These are phyloP conservation scores for Numida meleagris DNA, from an alignment of 2,113 vertebrate species.

Conservation along the genomic window DNA sequence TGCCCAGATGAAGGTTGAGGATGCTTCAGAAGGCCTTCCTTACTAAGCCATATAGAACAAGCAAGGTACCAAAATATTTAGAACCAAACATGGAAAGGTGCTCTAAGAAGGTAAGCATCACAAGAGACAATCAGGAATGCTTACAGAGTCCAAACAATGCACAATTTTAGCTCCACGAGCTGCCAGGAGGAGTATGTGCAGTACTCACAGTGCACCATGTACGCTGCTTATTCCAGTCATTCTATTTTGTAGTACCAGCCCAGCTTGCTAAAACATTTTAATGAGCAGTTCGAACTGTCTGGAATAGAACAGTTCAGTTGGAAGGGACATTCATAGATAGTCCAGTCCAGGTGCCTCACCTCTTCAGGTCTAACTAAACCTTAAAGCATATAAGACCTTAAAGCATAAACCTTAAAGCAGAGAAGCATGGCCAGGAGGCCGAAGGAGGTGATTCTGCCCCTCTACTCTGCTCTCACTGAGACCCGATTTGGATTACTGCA, in stretches of 20 bases:
- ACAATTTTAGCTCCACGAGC: not conserved
- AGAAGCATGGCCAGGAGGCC: too few species aligned
- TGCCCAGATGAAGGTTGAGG: not conserved
- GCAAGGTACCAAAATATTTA: not conserved
- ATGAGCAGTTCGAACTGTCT: not conserved
- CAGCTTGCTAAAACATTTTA: not conserved
- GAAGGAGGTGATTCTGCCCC: too few species aligned
- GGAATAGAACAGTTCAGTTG: not conserved
- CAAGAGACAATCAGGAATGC: not conserved
- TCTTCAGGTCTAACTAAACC: not conserved
- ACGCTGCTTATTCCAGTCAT: not conserved
- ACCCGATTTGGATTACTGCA: too few species aligned
- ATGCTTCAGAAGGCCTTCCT: not conserved
- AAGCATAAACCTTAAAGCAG: too few species aligned
- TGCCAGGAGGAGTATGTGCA: fast-evolving
- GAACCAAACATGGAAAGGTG: fast-evolving
- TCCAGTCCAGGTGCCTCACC: not conserved
- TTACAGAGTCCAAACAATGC: fast-evolving
- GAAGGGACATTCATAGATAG: not conserved
- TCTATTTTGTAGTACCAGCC: not conserved
- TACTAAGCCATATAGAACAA: not conserved
- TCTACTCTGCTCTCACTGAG: too few species aligned
- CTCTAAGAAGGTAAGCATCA: not conserved
- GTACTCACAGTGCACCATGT: not conserved
- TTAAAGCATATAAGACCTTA: not conserved